A percentile compares a stretch with the other conserved stretches of the same genome.
phyloP scores from a whole-genome alignment of 2,797 vertebrate species.

The Eulemur albifrons region DNA sequence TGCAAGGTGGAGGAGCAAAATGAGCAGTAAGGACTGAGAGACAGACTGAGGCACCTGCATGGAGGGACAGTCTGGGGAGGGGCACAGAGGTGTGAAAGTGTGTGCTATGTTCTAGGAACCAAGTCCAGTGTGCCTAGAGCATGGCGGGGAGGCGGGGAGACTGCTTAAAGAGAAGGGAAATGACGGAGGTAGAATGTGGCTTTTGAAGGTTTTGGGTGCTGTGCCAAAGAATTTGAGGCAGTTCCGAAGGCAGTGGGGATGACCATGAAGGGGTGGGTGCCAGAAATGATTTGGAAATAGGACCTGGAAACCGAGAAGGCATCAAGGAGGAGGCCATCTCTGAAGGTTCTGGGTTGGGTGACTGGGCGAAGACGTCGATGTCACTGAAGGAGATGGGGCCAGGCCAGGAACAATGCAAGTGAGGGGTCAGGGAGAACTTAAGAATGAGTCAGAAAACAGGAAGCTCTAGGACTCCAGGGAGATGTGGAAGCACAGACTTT shows the following conservation, averaged over 20 bases:
- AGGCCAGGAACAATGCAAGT: background rate
- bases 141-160: rapidly evolving
- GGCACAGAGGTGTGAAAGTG: rapidly evolving
- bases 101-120: rapidly evolving
- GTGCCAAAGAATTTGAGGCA: background rate
- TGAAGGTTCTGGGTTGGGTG: background rate
- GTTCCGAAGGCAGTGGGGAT: background rate
- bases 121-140: background rate
- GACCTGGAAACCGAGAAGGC: background rate
- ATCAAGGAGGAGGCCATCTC: background rate
- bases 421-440: background rate
- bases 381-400: background rate
- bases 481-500: background rate
- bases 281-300: background rate
- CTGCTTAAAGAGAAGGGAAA: background rate
- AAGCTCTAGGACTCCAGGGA: background rate
- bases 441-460: background rate
- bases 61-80: background rate
- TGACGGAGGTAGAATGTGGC: background rate
- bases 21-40: background rate
- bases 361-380: rapidly evolving
- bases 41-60: background rate
- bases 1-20: background rate
- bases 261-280: background rate
- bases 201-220: background rate